phyloP scores from a whole-genome alignment of 2,888 invertebrate species.

The Mechanitis mazaeus region DNA sequence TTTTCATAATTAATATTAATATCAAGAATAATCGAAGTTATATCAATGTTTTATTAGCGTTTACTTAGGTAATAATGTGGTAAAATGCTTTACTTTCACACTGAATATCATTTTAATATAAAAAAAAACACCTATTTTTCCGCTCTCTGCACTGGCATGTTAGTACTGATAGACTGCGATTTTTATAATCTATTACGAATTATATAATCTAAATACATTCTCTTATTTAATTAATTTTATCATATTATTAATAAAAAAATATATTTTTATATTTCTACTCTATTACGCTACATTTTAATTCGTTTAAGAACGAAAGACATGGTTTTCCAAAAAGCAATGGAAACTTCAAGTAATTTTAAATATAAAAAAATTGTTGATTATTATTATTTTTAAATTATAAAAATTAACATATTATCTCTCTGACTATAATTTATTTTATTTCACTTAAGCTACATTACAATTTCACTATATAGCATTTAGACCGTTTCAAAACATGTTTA shows the following conservation, averaged over 20 bases:
- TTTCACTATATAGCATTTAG: constrained; percentile 16
- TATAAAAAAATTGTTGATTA: too few species aligned
- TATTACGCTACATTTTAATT: too few species aligned
- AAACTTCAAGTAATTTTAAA: too few species aligned
- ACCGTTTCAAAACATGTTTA: constrained; percentile 25
- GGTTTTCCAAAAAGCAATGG: too few species aligned
- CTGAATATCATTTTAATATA: background rate
- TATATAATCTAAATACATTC: too few species aligned
- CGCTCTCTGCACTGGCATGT: constrained; percentile 60
- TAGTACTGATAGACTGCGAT: constrained; percentile 26
- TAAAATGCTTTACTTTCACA: constrained; percentile 1
- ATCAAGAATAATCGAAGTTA: background rate
- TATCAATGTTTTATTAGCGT: background rate
- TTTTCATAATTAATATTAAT: background rate
- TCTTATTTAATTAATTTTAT: too few species aligned
- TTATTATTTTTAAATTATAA: too few species aligned
- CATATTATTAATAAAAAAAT: too few species aligned
- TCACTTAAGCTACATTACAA: background rate
- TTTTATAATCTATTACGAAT: constrained; percentile 20
- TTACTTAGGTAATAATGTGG: background rate
- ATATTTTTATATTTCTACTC: background rate
- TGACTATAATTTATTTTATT: too few species aligned
- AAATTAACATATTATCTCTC: too few species aligned
- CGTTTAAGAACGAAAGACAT: too few species aligned
- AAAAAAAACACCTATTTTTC: constrained; percentile 29